Evolutionary conservation across 2,888 invertebrate genomes (phyloP), one percentile per base, ranked within the genome.

Genomic region (Slavum lentiscoides): DNA sequence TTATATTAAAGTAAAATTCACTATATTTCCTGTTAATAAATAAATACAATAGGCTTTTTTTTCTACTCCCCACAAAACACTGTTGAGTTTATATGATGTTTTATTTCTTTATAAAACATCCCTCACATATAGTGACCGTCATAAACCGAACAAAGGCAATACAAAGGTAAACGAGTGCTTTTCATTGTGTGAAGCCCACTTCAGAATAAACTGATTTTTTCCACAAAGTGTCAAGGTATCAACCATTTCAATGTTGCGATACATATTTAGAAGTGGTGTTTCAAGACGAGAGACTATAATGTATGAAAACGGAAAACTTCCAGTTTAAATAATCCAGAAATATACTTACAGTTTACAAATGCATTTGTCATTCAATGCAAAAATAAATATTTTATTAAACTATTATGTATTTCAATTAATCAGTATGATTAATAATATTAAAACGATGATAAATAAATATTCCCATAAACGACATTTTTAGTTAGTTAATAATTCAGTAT

Each of bases 81-180:
- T 64, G 23, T 55, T 66, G 58, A 15, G 58, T 75, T 74, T 67
- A 67, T 59, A 67, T 58, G 66, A 67, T 75, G 17, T 75, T 67
- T 75, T 67, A 75, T 59, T 67, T 58, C 19, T 75, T 67, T 30
- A 74, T 21, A 58, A 23, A 43, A 58, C 15, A 23, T 23, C 17
- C 15, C 13, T 49, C 49, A 49, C 13, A 13, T 13, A 62, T 49
- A 67, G 75, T 67, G 23, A 23, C 19, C 13, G 6, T 17, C 17
- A 21, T 58, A 23, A 67, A 75, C 13, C n/a, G 19, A 74, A 74
- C 75, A 75, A 73, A 70, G 39, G 58, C n/a, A 58, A 37, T 59
- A 59, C n/a, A 59, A 75, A 43, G 74, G 43, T 58, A 58, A 75
- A 59, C 23, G 30, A 75, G 58, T 67, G 67, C 55, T 43, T 67